A percentile compares a stretch with the other conserved stretches of the same genome.
Evolutionary conservation across 2,113 vertebrate species (phyloP).

Genomic region (Grammomys surdaster): DNA sequence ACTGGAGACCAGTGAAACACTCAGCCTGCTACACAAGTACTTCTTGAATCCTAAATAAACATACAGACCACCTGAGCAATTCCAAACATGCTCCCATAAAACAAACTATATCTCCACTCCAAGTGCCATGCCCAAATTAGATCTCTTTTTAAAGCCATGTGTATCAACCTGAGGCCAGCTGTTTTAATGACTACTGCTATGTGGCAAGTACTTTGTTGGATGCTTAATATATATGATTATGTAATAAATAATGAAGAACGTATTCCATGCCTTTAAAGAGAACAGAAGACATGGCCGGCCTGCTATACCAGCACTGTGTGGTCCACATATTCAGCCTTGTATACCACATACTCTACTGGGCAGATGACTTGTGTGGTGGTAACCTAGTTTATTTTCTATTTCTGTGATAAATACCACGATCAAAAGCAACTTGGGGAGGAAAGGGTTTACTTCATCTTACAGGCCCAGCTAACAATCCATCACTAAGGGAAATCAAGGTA

Average conservation of each 20-base stretch:
- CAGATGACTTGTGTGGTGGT: fast-evolving
- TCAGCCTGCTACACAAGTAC: neutral
- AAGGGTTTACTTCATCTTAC: neutral
- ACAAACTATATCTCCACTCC: neutral
- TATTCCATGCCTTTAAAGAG: neutral
- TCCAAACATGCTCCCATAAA: neutral
- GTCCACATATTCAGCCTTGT: fast-evolving
- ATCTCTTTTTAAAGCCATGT: neutral
- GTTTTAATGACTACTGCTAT: constrained; percentile 27
- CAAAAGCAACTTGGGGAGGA: neutral
- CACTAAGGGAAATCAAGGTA: no score
- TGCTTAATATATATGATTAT: neutral
- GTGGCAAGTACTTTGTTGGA: neutral
- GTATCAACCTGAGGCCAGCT: neutral
- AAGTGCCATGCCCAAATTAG: neutral
- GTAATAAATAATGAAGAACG: neutral
- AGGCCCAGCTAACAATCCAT: neutral
- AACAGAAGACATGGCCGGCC: neutral
- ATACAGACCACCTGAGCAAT: neutral
- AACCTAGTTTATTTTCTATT: neutral
- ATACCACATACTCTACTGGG: fast-evolving
- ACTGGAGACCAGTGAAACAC: neutral
- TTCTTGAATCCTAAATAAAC: constrained; percentile 39
- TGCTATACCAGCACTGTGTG: fast-evolving
- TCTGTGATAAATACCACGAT: neutral